These are phyloP conservation scores for Drosophila kokeensis DNA, from an alignment of 2,888 invertebrate species.

Conservation along the genomic window DNA sequence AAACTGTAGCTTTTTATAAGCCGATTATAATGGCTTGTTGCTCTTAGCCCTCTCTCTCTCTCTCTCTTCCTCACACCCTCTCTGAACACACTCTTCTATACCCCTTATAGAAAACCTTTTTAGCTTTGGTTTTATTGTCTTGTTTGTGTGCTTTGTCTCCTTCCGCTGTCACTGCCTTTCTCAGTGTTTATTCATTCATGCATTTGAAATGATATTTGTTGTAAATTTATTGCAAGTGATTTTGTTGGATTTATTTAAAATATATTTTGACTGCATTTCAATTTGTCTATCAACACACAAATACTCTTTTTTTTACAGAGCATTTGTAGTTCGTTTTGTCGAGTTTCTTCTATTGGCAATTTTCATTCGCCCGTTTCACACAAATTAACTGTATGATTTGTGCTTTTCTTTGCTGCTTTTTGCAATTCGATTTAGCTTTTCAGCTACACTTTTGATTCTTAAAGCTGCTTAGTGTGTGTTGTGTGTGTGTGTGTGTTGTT, in stretches of 20 bases:
- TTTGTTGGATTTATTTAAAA: neutral
- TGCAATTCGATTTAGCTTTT: slow-evolving; percentile 50
- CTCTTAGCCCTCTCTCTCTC: neutral
- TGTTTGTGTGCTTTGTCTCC: neutral
- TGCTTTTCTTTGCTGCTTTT: slow-evolving; percentile 35
- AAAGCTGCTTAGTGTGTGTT: slow-evolving; percentile 46
- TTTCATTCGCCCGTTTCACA: slow-evolving; percentile 5
- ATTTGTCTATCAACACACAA: neutral
- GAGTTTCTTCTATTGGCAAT: neutral
- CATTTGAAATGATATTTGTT: neutral
- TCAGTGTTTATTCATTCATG: neutral
- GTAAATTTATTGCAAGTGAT: neutral
- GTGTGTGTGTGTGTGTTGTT: slow-evolving; percentile 6
- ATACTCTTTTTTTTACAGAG: neutral
- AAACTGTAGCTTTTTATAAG: slow-evolving; percentile 61
- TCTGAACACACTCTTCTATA: neutral
- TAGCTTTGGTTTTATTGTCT: slow-evolving; percentile 22
- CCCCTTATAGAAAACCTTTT: neutral
- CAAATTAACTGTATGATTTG: slow-evolving; percentile 53
- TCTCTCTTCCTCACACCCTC: neutral
- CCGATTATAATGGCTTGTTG: slow-evolving; percentile 69
- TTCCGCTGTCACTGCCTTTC: neutral
- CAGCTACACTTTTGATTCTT: slow-evolving; percentile 57
- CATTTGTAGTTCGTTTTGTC: neutral
- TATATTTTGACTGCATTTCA: neutral